Base-by-base conservation (phyloP, 2,888 invertebrate species). In the Anoplius nigerrimus region DNA sequence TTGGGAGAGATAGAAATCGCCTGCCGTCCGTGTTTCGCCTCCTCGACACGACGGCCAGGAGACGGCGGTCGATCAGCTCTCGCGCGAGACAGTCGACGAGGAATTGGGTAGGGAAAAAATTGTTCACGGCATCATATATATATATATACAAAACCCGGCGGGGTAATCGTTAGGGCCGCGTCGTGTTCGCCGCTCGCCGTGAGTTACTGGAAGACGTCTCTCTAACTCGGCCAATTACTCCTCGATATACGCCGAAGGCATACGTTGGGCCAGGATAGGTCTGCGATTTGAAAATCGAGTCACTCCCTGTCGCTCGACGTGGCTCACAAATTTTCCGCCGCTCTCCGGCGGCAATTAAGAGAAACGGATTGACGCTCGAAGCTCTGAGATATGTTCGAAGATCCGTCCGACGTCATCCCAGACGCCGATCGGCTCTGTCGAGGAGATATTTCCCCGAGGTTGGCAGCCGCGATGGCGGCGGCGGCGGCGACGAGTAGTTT, bases 1-100 rank as follows among this genome's bases (percentile, higher is more conserved):
- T 59, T 57, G n/a, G 54, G 22, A 45, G 34, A 62, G 78, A 74
- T 78, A 78, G 72, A 76, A 72, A 78, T 78, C 72, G 51, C 66
- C 46, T 63, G 64, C 53, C 66, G 63, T 34, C 34, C 34, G 34
- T 34, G 34, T 34, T 34, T 34, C 34, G 34, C 34, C 34, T 34
- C 34, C 34, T 34, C 34, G 11, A 13, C 34, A 34, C 34, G 34
- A 8, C 34, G 34, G 11, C 1, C 4, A 34, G 11, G 34, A 34
- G 11, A 34, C 34, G 34, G 1, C 34, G 34, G 34, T 11, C 6
- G 34, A 34, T 34, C 34, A 11, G 34, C 4, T 43, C 46, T 43
- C 46, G 60, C 57, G 65, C 56, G 22, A 57, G 18, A 34, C 11
- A 34, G 34, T n/a, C 34, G 8, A 34, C 34, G 34, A 34, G 34